Conservation (phyloP, 2,888 invertebrate species). For the Hofmannophila pseudospretella region DNA sequence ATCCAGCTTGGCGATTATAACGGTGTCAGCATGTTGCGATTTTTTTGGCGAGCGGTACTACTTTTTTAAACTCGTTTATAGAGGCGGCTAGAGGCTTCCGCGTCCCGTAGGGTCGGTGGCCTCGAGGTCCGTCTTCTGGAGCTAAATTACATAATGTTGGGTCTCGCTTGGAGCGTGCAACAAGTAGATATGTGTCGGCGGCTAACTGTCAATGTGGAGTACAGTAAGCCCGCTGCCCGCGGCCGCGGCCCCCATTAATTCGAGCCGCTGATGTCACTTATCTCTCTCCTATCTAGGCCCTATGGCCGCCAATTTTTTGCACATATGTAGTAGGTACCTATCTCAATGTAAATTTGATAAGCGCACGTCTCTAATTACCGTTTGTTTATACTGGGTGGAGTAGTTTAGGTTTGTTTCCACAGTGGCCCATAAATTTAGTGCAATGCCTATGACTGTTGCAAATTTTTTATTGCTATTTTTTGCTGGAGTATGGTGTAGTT, state of each 20-base stretch:
- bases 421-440: conserved; percentile 1
- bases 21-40: conserved; percentile 79
- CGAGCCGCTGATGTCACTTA: conserved; percentile 78
- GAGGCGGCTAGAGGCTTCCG: conserved; percentile 76
- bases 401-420: conserved; percentile 44
- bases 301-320: conserved; percentile 75
- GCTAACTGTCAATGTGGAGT: conserved; percentile 78
- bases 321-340: conserved; percentile 45
- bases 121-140: conserved; percentile 70
- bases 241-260: conserved; percentile 68
- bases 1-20: conserved; percentile 78
- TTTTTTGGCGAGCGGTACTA: conserved; percentile 79
- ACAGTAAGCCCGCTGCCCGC: conserved; percentile 76
- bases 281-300: conserved; percentile 77
- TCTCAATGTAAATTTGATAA: conserved; percentile 68
- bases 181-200: conserved; percentile 78
- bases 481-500: background rate
- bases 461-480: conserved; percentile 11
- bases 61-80: conserved; percentile 79
- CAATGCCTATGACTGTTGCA: background rate
- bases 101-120: conserved; percentile 77
- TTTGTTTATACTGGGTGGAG: conserved; percentile 53
- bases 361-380: conserved; percentile 62
- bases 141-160: conserved; percentile 78
- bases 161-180: conserved; percentile 73